Base-by-base conservation (phyloP, 2,113 vertebrate species). In the Cettia cetti region DNA sequence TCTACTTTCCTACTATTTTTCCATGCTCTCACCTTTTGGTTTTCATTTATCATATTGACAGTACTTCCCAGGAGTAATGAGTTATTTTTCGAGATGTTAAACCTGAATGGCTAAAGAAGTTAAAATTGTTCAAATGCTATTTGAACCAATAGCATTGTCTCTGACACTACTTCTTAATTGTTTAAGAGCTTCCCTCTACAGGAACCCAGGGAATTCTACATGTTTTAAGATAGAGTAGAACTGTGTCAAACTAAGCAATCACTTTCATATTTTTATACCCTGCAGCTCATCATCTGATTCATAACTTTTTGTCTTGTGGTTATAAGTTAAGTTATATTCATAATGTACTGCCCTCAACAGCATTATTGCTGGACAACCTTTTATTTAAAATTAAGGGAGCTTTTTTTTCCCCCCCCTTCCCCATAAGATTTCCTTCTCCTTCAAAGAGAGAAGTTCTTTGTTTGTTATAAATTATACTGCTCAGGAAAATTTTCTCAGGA, bases 11-110 rank as follows among this genome's bases (percentile, higher is more conserved):
- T 64, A 47, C 12, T 33, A 11, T 65, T 52, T 82, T 77, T 66
- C 49, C 6, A 4, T 50, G 37, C 17, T 80, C 11, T 80, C 27
- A 15, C 69, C 35, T 63, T 93, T 82, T 84, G 80, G 59, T 33
- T 93, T 42, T 57, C 60, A 44, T 95, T 92, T 93, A 66, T 96
- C 53, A 35, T 86, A 92, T 95, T 94, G 95, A 52, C 71, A 66
- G 13, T 65, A 74, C 42, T 84, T 92, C 65, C 52, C 14, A 37
- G 33, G 39, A 81, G 26, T 88, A 86, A 90, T 19, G 28, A 86
- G 76, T 57, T 88, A 22, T 45, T 82, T 93, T 91, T 93, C 47
- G 19, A 66, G 39, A 49, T 81, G 35, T 70, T 90, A 90, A 86
- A 89, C 39, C 21, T 80, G 50, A 83, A 83, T 81, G 61, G n/a